Percentiles rank a stretch among this genome's conserved stretches.
Evolutionary conservation across 37 sponge, comb jelly and placozoan species (phyloP).

Genomic region (Beroe forskalii): DNA sequence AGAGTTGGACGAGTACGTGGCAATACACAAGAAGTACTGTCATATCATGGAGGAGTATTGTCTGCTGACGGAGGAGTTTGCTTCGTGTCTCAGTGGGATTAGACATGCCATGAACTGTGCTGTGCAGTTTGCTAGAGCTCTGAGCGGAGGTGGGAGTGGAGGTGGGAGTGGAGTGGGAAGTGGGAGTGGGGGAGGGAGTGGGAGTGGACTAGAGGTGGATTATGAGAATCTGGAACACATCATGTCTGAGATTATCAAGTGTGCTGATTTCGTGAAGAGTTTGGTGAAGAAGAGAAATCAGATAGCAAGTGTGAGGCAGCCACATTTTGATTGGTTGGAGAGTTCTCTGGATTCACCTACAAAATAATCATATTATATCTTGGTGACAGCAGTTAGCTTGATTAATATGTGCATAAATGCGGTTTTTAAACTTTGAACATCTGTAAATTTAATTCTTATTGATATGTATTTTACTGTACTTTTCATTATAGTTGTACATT

Average conservation of each 20-base stretch:
- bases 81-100: background rate
- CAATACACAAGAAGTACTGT: constrained; percentile 32
- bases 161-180: no score
- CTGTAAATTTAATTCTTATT: no score
- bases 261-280: constrained; percentile 41
- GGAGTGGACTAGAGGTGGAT: no score
- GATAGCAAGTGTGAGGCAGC: constrained; percentile 29
- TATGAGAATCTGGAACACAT: background rate
- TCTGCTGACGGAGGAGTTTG: constrained; percentile 18
- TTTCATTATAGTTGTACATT: no score
- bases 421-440: no score
- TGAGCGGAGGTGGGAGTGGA: background rate
- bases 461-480: no score
- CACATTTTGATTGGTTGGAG: constrained; percentile 61
- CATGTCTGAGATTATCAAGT: background rate
- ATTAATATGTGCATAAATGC: no score
- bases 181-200: no score
- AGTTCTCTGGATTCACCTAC: background rate
- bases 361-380: no score
- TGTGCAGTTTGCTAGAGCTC: background rate
- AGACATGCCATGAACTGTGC: constrained; percentile 1
- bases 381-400: no score
- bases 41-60: constrained; percentile 60
- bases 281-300: constrained; percentile 56
- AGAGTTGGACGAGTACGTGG: constrained; percentile 41